Evolutionary conservation across 2,797 vertebrate species (phyloP).

Genomic region (Sebastes oblongus): DNA sequence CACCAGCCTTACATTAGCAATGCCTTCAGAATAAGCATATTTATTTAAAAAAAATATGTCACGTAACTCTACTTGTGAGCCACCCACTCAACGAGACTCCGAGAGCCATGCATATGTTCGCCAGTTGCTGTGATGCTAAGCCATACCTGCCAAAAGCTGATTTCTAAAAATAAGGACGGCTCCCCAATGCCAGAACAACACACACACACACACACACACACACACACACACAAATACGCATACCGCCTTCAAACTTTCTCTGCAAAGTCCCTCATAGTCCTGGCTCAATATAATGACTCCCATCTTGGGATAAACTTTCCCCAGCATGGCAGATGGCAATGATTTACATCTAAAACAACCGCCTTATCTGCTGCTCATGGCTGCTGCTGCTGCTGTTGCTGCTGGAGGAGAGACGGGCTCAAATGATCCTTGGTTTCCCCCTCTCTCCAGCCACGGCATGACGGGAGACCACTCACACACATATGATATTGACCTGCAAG

Average conservation of each 20-base stretch:
- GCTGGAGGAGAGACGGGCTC: conserved; percentile 32
- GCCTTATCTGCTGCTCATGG: conserved; percentile 60
- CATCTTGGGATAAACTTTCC: conserved; percentile 32
- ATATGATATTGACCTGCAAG: conserved; percentile 71
- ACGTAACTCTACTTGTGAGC: conserved; percentile 18
- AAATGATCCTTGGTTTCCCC: conserved; percentile 25
- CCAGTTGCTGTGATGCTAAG: conserved; percentile 29
- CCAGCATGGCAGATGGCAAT: conserved; percentile 66
- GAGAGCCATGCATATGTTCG: conserved; percentile 42
- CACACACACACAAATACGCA: too few species aligned
- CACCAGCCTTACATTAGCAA: conserved; percentile 13
- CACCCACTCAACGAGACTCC: conserved; percentile 27
- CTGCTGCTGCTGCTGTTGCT: conserved; percentile 43
- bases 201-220: neutral
- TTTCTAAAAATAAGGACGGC: conserved; percentile 37
- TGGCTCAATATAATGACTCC: conserved; percentile 40
- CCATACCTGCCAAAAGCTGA: conserved; percentile 42
- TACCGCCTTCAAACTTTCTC: conserved; percentile 33
- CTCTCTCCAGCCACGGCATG: conserved; percentile 50
- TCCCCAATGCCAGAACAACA: neutral
- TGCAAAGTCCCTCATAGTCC: conserved; percentile 25
- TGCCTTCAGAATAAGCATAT: neutral
- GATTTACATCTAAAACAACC: conserved; percentile 69
- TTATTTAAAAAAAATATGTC: neutral
- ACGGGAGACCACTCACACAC: conserved; percentile 47